These are phyloP conservation scores for Hyles lineata DNA, from an alignment of 2,888 invertebrate genomes.

Conservation along the genomic window DNA sequence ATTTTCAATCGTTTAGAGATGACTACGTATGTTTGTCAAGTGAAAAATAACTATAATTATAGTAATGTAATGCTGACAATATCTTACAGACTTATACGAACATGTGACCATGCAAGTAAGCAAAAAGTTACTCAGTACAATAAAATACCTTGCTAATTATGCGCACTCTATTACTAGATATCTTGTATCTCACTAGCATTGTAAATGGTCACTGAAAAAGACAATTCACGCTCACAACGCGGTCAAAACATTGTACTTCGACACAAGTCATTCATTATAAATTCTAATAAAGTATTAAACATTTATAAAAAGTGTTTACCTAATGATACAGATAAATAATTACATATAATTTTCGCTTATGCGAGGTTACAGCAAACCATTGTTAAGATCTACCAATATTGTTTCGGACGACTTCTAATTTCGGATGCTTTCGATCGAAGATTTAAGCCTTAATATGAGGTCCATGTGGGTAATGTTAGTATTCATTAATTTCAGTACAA, in stretches of 20 bases:
- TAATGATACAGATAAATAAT: too few relatives aligned
- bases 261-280: neutral
- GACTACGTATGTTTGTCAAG: neutral
- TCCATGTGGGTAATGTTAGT: too few relatives aligned
- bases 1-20: neutral
- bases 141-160: constrained; percentile 29
- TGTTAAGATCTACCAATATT: too few relatives aligned
- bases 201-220: constrained; percentile 32
- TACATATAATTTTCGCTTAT: too few relatives aligned
- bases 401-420: too few relatives aligned
- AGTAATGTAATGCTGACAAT: neutral
- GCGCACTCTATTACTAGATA: constrained; percentile 29
- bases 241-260: neutral
- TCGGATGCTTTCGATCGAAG: too few relatives aligned
- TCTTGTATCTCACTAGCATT: constrained; percentile 27
- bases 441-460: too few relatives aligned
- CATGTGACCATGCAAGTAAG: constrained; percentile 26
- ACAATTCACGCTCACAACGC: constrained; percentile 15
- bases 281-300: too few relatives aligned
- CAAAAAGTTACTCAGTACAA: constrained; percentile 13
- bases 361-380: too few relatives aligned
- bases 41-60: neutral
- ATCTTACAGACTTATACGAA: constrained; percentile 4
- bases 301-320: too few relatives aligned
- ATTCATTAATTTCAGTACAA: too few relatives aligned